Evolutionary conservation across 2,888 invertebrate species (phyloP).

Genomic region (Agrochola lychnidis): DNA sequence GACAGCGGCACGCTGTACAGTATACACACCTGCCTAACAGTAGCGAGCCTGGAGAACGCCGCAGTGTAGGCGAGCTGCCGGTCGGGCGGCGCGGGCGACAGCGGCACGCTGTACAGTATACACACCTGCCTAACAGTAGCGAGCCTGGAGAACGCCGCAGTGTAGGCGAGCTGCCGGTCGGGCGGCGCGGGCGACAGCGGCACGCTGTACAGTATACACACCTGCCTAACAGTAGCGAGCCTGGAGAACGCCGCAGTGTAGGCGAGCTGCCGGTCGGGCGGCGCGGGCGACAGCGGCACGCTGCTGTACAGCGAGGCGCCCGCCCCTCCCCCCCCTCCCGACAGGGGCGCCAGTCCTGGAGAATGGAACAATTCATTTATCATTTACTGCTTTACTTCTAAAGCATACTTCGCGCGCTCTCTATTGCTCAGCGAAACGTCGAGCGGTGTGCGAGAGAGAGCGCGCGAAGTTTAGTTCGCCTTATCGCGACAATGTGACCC

Average conservation of each 20-base stretch:
- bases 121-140: conserved; percentile 1
- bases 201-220: conserved; percentile 74
- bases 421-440: too few relatives aligned
- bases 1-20: conserved; percentile 84
- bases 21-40: neutral
- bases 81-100: conserved; percentile 78
- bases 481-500: too few relatives aligned
- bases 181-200: conserved; percentile 86
- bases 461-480: too few relatives aligned
- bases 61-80: neutral
- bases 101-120: conserved; percentile 84
- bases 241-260: neutral
- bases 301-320: conserved; percentile 75
- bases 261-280: neutral
- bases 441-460: too few relatives aligned
- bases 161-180: neutral
- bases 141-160: neutral
- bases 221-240: conserved; percentile 1
- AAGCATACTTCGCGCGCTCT: too few relatives aligned
- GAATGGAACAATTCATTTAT: neutral
- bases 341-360: conserved; percentile 85
- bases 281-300: conserved; percentile 88
- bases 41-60: neutral
- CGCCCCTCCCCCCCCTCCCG: conserved; percentile 87
- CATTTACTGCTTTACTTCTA: neutral